phyloP scores from a whole-genome alignment of 2,888 invertebrate species.

The Calephelis perditalis region DNA sequence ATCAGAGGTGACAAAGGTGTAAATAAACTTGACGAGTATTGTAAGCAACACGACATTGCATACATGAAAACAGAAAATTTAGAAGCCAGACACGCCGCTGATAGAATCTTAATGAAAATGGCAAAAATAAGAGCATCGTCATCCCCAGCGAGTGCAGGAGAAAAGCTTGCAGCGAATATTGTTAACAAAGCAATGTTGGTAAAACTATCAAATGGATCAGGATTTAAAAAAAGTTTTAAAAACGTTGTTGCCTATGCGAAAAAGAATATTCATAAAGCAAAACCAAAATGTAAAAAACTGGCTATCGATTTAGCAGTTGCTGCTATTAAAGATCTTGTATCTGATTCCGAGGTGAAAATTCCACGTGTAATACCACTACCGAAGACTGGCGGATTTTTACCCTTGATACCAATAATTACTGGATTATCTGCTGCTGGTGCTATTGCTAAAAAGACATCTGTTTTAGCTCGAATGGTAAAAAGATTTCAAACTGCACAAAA shows the following conservation, averaged over 20 bases:
- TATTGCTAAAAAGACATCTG: conserved; percentile 42
- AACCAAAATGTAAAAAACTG: background rate
- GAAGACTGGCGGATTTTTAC: conserved; percentile 42
- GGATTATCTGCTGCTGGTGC: conserved; percentile 41
- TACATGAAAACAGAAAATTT: conserved; percentile 22
- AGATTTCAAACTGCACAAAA: conserved; percentile 39
- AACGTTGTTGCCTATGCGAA: conserved; percentile 22
- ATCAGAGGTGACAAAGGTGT: background rate
- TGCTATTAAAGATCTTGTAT: conserved; percentile 17
- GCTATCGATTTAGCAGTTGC: too few relatives aligned
- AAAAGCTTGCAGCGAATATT: conserved; percentile 4
- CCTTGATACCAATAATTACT: conserved; percentile 44
- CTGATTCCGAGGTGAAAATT: conserved; percentile 29
- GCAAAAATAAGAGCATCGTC: conserved; percentile 29
- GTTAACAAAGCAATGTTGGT: conserved; percentile 9
- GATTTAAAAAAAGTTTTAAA: conserved; percentile 25
- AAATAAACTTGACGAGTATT: too few relatives aligned
- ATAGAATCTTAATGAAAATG: conserved; percentile 32
- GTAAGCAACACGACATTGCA: background rate
- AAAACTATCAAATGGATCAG: background rate
- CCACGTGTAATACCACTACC: conserved; percentile 41
- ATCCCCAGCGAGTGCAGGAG: background rate
- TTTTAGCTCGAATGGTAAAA: conserved; percentile 39
- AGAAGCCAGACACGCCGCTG: conserved; percentile 29
- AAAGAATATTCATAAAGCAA: conserved; percentile 3